Conservation (phyloP, 2,113 vertebrate genomes). For the Anolis carolinensis region DNA sequence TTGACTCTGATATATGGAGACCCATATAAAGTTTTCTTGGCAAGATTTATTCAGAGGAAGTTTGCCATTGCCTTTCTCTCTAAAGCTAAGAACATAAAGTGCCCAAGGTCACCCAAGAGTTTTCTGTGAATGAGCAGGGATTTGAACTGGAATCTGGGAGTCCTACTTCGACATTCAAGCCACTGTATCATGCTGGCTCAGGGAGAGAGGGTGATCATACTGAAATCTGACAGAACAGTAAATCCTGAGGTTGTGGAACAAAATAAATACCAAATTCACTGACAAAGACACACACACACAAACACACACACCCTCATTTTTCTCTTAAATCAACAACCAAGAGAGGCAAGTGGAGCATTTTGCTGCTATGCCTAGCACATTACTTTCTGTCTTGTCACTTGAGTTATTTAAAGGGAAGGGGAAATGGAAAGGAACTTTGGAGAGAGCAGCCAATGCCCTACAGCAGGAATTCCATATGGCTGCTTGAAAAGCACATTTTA, state of each 20-base stretch:
- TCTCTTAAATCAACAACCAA: slow-evolving; percentile 58
- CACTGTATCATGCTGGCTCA: too few species aligned
- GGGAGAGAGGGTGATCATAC: background rate
- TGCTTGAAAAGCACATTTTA: slow-evolving; percentile 67
- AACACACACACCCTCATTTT: slow-evolving; percentile 41
- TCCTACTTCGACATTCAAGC: too few species aligned
- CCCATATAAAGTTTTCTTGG: too few species aligned
- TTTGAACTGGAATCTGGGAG: too few species aligned
- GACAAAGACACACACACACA: background rate
- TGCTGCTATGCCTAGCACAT: slow-evolving; percentile 16
- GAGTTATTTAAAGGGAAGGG: slow-evolving; percentile 51
- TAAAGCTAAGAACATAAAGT: too few species aligned
- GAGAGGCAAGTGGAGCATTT: slow-evolving; percentile 13
- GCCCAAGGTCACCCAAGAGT: too few species aligned
- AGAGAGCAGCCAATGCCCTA: slow-evolving; percentile 61
- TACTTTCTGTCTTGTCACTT: slow-evolving; percentile 12
- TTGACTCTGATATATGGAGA: background rate
- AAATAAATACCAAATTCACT: background rate
- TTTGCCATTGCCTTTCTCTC: too few species aligned
- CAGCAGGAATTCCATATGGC: slow-evolving; percentile 40
- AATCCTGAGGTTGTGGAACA: slow-evolving; percentile 30
- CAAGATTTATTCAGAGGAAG: too few species aligned
- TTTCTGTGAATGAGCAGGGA: too few species aligned
- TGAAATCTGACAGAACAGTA: slow-evolving; percentile 44
- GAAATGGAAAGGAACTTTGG: slow-evolving; percentile 56